Conservation (phyloP, 2,888 invertebrate species). For the Biston stratarius region DNA sequence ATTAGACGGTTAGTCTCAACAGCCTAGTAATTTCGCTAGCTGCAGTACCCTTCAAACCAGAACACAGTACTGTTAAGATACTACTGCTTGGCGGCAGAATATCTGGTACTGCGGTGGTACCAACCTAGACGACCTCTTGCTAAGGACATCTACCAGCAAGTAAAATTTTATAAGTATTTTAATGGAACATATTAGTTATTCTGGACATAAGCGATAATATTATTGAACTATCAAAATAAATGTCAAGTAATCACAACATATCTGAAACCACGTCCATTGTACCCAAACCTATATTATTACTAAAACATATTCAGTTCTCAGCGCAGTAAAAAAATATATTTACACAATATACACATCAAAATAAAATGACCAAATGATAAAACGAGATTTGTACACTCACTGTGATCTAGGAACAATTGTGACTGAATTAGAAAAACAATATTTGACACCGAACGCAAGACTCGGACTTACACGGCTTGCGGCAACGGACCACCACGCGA, state of each 20-base stretch:
- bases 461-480: too few relatives aligned
- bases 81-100: too few relatives aligned
- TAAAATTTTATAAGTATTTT: too few relatives aligned
- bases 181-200: too few relatives aligned
- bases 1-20: too few relatives aligned
- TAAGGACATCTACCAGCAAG: too few relatives aligned
- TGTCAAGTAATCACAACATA: constrained; percentile 22
- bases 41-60: too few relatives aligned
- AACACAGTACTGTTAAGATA: too few relatives aligned
- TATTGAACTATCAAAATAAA: constrained; percentile 27
- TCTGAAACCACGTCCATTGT: constrained; percentile 10
- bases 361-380: constrained; percentile 13
- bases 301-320: constrained; percentile 19
- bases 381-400: constrained; percentile 18
- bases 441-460: neutral
- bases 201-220: neutral
- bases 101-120: too few relatives aligned
- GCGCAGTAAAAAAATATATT: constrained; percentile 59
- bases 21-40: too few relatives aligned
- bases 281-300: constrained; percentile 17
- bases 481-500: too few relatives aligned
- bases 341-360: constrained; percentile 61
- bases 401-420: neutral
- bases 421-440: neutral
- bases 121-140: too few relatives aligned